Evolutionary conservation across 1,140 invertebrate species (phyloP), one percentile per base, ranked within the genome.

Genomic region (Conus betulinus): DNA sequence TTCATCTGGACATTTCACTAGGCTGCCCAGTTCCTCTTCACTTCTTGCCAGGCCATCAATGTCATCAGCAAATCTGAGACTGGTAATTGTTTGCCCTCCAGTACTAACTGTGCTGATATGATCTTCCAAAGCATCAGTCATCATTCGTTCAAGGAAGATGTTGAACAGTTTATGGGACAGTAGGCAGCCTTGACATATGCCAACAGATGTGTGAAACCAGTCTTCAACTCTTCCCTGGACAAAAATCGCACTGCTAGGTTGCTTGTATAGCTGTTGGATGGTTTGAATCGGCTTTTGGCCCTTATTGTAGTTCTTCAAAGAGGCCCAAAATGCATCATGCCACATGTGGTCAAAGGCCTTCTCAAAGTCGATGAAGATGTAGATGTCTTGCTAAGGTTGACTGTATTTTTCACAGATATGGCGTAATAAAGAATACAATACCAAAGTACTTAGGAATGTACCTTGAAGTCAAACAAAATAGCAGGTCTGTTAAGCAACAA

Each of bases 291-390:
- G 52, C 17, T 81, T 81, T 17, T 51, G 8, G 79, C 52, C 52
- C 11, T 2, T 81, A 27, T 81, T 81, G 79, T 81, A 81, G 7
- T 15, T 81, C 23, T 81, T 81, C 79, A 81, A 10, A 17, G 27
- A 57, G 27, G 79, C 79, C 81, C 52, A 83, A 20, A 83, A 13
- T 11, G 6, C 79, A 39, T 51, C 79, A 11, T 82, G 5, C 79
- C 25, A 82, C 79, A 82, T n/a, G 39, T 51, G 52, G 52, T 11
- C 39, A 39, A 39, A 39, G 39, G 81, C 81, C 52, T 83, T 83
- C n/a, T 83, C 55, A 52, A 60, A 83, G 81, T 57, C 81, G 10
- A n/a, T 55, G 53, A 83, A 83, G 51, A 25, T 25, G 81, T 83
- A 52, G 81, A n/a, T 5, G 52, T 7, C 55, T 11, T 27, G 51